A percentile compares a stretch with the other conserved stretches of the same genome.
phyloP scores from a whole-genome alignment of 2,797 vertebrate species.

The Champsocephalus esox region DNA sequence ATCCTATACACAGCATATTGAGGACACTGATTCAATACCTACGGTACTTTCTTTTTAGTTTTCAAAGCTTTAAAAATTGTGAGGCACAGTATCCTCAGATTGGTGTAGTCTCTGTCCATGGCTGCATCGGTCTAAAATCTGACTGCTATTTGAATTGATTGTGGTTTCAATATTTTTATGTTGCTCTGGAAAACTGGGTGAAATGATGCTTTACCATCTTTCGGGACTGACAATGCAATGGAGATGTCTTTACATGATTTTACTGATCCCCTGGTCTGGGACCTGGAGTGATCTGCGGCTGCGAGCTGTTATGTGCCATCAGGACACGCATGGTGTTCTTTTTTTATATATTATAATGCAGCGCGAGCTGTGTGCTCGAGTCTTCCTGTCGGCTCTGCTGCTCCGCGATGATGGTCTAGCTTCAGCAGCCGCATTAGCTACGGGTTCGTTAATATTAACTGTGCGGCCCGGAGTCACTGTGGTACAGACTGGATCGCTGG shows the following conservation, averaged over 20 bases:
- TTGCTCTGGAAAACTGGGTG: slow-evolving; percentile 81
- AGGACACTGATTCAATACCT: slow-evolving; percentile 78
- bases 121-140: slow-evolving; percentile 80
- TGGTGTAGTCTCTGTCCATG: slow-evolving; percentile 87
- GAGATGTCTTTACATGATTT: slow-evolving; percentile 78
- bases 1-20: slow-evolving; percentile 84
- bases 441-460: no score
- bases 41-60: slow-evolving; percentile 78
- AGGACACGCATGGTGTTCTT: no score
- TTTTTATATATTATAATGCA: no score
- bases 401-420: no score
- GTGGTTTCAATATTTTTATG: slow-evolving; percentile 30
- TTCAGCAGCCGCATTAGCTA: no score
- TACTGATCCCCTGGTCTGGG: slow-evolving; percentile 86
- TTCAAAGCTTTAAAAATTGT: slow-evolving; percentile 43
- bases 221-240: slow-evolving; percentile 95
- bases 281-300: no score
- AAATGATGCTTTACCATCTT: slow-evolving; percentile 98
- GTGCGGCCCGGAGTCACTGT: no score
- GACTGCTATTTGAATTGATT: slow-evolving; percentile 29
- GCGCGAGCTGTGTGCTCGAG: no score
- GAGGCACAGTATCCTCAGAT: slow-evolving; percentile 44
- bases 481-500: no score
- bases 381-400: no score
- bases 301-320: no score